phyloP scores from a whole-genome alignment of 2,113 vertebrate genomes.

The Pterocles orientalis region DNA sequence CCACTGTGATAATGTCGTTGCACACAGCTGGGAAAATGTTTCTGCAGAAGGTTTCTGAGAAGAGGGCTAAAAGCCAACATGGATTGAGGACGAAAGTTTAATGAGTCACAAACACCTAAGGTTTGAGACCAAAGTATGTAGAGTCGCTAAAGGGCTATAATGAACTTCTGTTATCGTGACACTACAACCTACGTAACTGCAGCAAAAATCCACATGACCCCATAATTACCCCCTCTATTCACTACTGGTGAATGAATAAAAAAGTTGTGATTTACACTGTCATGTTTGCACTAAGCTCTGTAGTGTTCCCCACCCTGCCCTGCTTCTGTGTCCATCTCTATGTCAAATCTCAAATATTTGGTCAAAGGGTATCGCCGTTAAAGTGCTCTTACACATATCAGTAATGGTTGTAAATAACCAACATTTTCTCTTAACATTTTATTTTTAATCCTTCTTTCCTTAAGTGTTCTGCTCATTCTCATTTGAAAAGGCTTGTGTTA shows the following conservation, averaged over 20 bases:
- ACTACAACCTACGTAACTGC: not conserved
- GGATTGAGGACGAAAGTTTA: not conserved
- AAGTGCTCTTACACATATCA: not conserved
- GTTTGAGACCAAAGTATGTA: not conserved
- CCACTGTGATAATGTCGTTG: too few species aligned
- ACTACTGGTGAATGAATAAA: not conserved
- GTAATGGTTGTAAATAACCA: not conserved
- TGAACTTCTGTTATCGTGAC: not conserved
- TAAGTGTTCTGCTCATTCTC: not conserved
- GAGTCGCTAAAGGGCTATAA: not conserved
- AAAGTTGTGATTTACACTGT: not conserved
- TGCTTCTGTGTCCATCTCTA: not conserved
- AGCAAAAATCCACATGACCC: not conserved
- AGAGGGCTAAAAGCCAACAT: not conserved
- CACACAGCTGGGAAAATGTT: not conserved
- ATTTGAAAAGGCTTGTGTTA: not conserved
- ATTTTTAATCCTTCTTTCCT: not conserved
- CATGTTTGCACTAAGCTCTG: not conserved
- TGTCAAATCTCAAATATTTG: not conserved
- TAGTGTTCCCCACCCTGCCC: not conserved
- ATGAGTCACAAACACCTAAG: not conserved
- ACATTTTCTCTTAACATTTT: not conserved
- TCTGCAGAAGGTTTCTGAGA: not conserved
- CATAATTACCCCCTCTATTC: not conserved
- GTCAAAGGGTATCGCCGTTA: not conserved